These are phyloP conservation scores for Trileptium ribeirensis DNA, from an alignment of 2,888 invertebrate species.

Conservation along the genomic window DNA sequence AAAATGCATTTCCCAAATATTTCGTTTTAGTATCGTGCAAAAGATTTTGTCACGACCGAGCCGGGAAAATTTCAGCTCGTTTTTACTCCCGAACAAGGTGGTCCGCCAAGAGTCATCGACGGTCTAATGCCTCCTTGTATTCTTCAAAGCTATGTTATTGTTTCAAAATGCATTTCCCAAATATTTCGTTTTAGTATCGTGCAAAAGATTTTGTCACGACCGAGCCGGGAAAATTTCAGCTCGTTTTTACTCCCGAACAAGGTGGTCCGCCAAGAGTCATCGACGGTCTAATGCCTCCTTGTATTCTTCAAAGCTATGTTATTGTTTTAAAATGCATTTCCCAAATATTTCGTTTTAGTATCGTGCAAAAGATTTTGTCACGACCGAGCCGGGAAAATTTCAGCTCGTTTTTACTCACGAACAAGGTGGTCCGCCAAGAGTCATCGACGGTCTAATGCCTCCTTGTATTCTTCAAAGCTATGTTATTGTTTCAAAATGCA, in stretches of 20 bases:
- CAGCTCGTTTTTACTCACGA: slow-evolving; percentile 66
- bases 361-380: slow-evolving; percentile 73
- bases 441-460: too few relatives aligned
- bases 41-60: slow-evolving; percentile 66
- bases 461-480: too few relatives aligned
- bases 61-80: slow-evolving; percentile 72
- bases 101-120: too few relatives aligned
- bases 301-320: too few relatives aligned
- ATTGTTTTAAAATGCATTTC: too few relatives aligned
- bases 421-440: slow-evolving; percentile 59
- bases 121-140: too few relatives aligned
- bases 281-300: too few relatives aligned
- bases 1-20: too few relatives aligned
- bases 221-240: slow-evolving; percentile 69
- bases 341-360: too few relatives aligned
- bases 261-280: slow-evolving; percentile 61
- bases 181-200: slow-evolving; percentile 67
- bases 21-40: slow-evolving; percentile 69
- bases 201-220: slow-evolving; percentile 70
- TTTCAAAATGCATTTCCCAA: too few relatives aligned
- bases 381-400: slow-evolving; percentile 67
- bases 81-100: slow-evolving; percentile 62
- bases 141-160: too few relatives aligned
- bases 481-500: too few relatives aligned
- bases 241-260: slow-evolving; percentile 63